Evolutionary conservation across 1,140 invertebrate species (phyloP).

Genomic region (Drosophila carrolli): DNA sequence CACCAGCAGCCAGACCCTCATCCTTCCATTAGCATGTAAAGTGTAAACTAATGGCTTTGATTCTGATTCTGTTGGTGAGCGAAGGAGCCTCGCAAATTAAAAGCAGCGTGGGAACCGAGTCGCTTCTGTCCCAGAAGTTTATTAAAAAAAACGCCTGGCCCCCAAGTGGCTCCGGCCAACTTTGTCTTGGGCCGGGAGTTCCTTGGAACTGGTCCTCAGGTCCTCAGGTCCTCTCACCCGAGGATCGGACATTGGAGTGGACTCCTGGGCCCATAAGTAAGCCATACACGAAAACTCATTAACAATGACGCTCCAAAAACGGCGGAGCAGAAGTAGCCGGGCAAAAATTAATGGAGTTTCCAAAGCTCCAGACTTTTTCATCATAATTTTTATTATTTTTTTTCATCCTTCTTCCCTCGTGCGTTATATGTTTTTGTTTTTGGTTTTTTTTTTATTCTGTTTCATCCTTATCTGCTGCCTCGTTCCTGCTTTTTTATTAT

Average conservation of each 20-base stretch:
- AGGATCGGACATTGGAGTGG: neutral
- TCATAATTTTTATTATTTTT: constrained; percentile 75
- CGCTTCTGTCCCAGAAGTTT: constrained; percentile 67
- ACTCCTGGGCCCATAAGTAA: constrained; percentile 62
- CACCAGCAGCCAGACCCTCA: constrained; percentile 10
- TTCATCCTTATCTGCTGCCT: constrained; percentile 45
- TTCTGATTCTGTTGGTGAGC: constrained; percentile 45
- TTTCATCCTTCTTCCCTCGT: constrained; percentile 39
- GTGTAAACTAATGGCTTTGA: constrained; percentile 82
- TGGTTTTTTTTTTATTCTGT: neutral
- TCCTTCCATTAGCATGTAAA: constrained; percentile 79
- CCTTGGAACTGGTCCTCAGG: constrained; percentile 68
- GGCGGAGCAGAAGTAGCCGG: constrained; percentile 34
- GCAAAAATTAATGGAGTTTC: constrained; percentile 80
- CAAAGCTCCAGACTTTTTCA: constrained; percentile 68
- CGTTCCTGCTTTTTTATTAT: constrained; percentile 57
- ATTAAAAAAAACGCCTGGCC: constrained; percentile 64
- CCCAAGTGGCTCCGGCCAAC: constrained; percentile 23
- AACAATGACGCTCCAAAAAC: constrained; percentile 75
- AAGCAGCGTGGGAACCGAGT: constrained; percentile 73
- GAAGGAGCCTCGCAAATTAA: constrained; percentile 47
- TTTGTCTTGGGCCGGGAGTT: constrained; percentile 67
- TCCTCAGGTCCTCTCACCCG: neutral
- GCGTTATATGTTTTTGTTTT: constrained; percentile 23
- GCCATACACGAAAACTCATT: constrained; percentile 84